These are phyloP conservation scores for Ceyx margarethae DNA, from an alignment of 2,113 vertebrate genomes.

Conservation along the genomic window DNA sequence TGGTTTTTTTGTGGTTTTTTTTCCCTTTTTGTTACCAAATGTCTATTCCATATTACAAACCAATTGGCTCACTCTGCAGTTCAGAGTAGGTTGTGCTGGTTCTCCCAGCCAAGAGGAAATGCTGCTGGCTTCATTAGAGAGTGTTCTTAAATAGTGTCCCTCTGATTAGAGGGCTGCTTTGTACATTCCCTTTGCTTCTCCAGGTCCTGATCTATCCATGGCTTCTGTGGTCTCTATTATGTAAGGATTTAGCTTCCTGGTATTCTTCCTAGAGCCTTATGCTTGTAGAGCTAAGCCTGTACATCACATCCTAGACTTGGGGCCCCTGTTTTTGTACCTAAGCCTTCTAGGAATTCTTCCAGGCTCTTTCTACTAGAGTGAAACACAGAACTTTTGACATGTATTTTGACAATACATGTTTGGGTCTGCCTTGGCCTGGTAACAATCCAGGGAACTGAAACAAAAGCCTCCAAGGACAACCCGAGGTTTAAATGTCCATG, in stretches of 20 bases:
- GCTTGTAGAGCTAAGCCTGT: background rate
- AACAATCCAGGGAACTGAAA: background rate
- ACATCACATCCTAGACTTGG: accelerated
- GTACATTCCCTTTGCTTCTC: background rate
- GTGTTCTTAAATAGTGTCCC: background rate
- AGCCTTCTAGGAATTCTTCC: background rate
- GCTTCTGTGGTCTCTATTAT: background rate
- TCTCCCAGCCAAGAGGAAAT: background rate
- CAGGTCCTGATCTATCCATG: background rate
- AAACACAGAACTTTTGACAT: background rate
- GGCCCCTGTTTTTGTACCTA: background rate
- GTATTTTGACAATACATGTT: background rate
- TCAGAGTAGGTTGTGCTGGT: background rate
- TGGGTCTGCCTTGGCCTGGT: background rate
- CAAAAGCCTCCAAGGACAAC: background rate
- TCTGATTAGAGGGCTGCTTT: background rate
- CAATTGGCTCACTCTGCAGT: background rate
- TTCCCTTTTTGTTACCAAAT: background rate
- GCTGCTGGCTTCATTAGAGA: background rate
- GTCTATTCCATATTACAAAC: background rate
- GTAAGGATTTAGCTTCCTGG: background rate
- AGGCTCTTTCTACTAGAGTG: background rate
- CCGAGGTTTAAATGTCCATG: background rate
- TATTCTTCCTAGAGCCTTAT: background rate
- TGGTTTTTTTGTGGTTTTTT: background rate